phyloP scores from a whole-genome alignment of 2,797 vertebrate species.

The Aplochiton taeniatus region DNA sequence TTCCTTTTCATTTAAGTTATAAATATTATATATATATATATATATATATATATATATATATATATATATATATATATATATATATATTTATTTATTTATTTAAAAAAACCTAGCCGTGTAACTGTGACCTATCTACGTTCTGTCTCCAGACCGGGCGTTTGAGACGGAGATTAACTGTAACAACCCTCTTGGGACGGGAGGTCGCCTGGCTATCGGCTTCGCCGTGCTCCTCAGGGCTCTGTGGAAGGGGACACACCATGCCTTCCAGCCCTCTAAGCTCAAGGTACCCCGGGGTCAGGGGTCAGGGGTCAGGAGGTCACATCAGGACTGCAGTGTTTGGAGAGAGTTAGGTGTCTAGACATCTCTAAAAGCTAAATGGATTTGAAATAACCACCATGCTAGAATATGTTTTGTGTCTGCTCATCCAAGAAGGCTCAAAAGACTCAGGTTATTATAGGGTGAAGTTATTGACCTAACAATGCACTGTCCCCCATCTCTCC shows the following conservation, averaged over 20 bases:
- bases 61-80: too few relatives aligned
- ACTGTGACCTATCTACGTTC: background rate
- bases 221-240: slow-evolving; percentile 91
- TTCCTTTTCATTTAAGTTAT: too few relatives aligned
- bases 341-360: too few relatives aligned
- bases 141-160: slow-evolving; percentile 85
- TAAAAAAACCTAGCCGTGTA: too few relatives aligned
- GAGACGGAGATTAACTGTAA: slow-evolving; percentile 96
- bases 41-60: too few relatives aligned
- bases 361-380: too few relatives aligned
- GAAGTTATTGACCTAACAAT: background rate
- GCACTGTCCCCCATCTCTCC: background rate
- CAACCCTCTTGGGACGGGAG: slow-evolving; percentile 94
- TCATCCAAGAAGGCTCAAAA: too few relatives aligned
- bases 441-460: background rate
- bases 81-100: background rate
- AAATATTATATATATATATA: too few relatives aligned
- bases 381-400: too few relatives aligned
- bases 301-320: too few relatives aligned
- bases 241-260: slow-evolving; percentile 98
- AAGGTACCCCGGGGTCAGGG: slow-evolving; percentile 77
- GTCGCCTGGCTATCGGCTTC: slow-evolving; percentile 92
- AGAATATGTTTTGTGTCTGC: too few relatives aligned
- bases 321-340: too few relatives aligned
- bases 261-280: slow-evolving; percentile 96